Base-by-base conservation (phyloP, 2,888 invertebrate species). In the Eremobia ochroleuca region DNA sequence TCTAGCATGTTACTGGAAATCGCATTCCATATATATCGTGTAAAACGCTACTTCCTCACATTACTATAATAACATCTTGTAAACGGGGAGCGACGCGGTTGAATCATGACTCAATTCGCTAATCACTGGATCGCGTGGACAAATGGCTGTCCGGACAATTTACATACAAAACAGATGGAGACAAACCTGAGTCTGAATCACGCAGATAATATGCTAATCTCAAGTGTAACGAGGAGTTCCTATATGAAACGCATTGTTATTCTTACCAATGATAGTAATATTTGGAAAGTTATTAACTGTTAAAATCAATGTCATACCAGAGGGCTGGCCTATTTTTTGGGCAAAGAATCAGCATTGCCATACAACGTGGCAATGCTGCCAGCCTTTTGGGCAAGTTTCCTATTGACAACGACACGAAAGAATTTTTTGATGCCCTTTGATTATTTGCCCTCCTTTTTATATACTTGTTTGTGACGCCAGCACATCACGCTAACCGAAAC, bases 81-180 rank as follows among this genome's bases (percentile, higher is more conserved):
- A 43, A 52, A 79, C 66, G 31, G 43, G 31, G 15, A 21, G 58
- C 34, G 34, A 37, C 34, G 49, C n/a, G 58, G n/a, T 49, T 59
- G 52, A 76, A 76, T 68, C 59, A 81, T 81, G 84, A 81, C 28
- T 84, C 84, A 79, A 69, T 65, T 34, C 21, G 25, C 59, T 79
- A 81, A 81, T 81, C 84, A 61, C 52, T 73, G 3, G 46, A 79
- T 81, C 46, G 81, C 81, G 84, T 81, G 81, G 68, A 83, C 64
- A 79, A 49, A 69, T 73, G 46, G 80, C 34, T 8, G 43, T 65
- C 68, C 28, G 28, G 25, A 46, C 61, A 70, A 84, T 74, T 84
- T 66, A n/a, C 74, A 82, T 82, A 67, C 59, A 79, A 84, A 81
- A 55, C 65, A 58, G 73, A n/a, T 69, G 8, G 15, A 70, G 25